Percentiles rank a stretch among this genome's conserved stretches.
Evolutionary conservation across 1,140 invertebrate species (phyloP).

Genomic region (Lycorma delicatula): DNA sequence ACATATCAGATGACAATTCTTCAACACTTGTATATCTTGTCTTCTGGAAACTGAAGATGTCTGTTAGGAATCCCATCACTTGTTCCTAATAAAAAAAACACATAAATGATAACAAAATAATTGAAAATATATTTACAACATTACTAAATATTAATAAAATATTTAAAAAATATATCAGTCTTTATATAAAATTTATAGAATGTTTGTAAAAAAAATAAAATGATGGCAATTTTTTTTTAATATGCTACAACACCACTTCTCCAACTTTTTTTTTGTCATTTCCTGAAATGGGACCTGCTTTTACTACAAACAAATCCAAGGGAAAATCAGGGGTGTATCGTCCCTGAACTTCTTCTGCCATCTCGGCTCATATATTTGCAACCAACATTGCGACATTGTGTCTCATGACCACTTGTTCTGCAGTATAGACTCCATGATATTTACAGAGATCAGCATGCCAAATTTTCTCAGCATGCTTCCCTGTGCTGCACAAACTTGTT

Average conservation of each 20-base stretch:
- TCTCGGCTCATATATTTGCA: too few species aligned
- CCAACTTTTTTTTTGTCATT: not conserved
- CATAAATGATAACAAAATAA: slow-evolving; percentile 2
- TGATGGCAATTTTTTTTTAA: not conserved
- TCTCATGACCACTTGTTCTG: too few species aligned
- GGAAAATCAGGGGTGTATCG: too few species aligned
- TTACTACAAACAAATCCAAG: too few species aligned
- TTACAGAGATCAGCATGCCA: too few species aligned
- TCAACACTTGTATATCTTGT: slow-evolving; percentile 84
- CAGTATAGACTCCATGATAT: too few species aligned
- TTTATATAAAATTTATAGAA: not conserved
- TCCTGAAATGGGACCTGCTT: too few species aligned
- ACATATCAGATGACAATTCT: slow-evolving; percentile 71
- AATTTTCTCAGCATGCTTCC: too few species aligned
- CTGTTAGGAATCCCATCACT: slow-evolving; percentile 75
- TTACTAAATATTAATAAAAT: not conserved
- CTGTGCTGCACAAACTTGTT: too few species aligned
- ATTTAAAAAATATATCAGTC: not conserved
- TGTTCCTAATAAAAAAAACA: slow-evolving; percentile 53
- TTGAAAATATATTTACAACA: not conserved
- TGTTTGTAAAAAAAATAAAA: not conserved
- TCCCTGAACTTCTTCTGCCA: too few species aligned
- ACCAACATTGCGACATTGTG: too few species aligned
- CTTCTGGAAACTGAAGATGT: slow-evolving; percentile 89
- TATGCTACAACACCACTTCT: too few species aligned